These are phyloP conservation scores for Odobenus rosmarus DNA, from an alignment of 2,113 vertebrate genomes.

Conservation along the genomic window DNA sequence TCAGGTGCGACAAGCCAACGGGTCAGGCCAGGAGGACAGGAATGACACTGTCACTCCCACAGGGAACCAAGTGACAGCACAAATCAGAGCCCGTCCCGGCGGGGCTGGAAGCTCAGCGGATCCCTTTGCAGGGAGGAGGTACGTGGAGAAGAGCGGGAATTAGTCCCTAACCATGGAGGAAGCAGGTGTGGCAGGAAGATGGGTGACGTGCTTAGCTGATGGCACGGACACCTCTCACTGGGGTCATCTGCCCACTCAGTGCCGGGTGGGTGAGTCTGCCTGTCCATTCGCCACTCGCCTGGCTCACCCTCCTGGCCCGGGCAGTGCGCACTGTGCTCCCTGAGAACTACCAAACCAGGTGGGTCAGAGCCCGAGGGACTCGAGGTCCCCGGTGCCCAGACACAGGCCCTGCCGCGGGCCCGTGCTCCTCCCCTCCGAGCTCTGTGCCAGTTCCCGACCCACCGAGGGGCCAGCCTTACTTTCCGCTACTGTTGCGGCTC, in stretches of 20 bases:
- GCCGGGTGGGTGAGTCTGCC: background rate
- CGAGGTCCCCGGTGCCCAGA: constrained; percentile 30
- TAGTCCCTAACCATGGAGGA: background rate
- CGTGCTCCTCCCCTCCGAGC: constrained; percentile 69
- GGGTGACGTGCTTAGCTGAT: background rate
- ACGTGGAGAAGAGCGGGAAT: background rate
- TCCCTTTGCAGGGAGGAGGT: background rate
- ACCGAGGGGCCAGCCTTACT: constrained; percentile 91
- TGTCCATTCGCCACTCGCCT: rapidly evolving
- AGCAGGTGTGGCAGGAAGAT: background rate
- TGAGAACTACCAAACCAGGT: constrained; percentile 47
- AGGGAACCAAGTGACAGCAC: background rate
- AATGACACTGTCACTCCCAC: rapidly evolving
- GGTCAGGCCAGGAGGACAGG: background rate
- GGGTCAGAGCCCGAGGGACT: constrained; percentile 40
- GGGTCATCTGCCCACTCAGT: background rate
- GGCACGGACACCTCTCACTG: background rate
- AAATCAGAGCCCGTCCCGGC: background rate
- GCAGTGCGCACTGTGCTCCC: background rate
- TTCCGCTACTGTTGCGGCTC: constrained; percentile 92
- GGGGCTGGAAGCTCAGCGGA: background rate
- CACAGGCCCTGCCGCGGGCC: background rate
- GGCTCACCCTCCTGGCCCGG: constrained; percentile 15
- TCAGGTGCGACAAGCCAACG: background rate
- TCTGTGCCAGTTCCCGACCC: constrained; percentile 81